Percentiles rank a stretch among this genome's conserved stretches.
Conservation (phyloP, 2,888 invertebrate species). For the Spialia ferax region DNA sequence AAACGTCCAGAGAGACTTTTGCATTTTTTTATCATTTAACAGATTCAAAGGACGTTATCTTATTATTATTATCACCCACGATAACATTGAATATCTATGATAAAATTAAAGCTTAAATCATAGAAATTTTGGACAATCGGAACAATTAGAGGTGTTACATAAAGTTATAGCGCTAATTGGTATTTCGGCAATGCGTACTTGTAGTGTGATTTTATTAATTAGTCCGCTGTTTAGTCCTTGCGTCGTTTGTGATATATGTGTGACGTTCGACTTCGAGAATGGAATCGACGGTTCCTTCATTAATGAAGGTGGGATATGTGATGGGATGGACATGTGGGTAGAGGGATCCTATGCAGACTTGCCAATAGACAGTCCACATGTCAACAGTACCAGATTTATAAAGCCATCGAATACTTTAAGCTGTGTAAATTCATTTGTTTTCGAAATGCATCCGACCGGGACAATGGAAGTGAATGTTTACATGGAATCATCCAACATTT, state of each 20-base stretch:
- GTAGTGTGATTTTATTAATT: slow-evolving; percentile 27
- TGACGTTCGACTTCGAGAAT: slow-evolving; percentile 59
- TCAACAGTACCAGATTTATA: slow-evolving; percentile 53
- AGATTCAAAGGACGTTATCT: slow-evolving; percentile 49
- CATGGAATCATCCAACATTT: slow-evolving; percentile 48
- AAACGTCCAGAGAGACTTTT: not conserved
- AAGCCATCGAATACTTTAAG: slow-evolving; percentile 46
- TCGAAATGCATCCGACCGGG: slow-evolving; percentile 56
- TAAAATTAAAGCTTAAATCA: slow-evolving; percentile 46
- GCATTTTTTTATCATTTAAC: slow-evolving; percentile 38
- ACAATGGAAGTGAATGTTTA: slow-evolving; percentile 58
- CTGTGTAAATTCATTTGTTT: slow-evolving; percentile 51
- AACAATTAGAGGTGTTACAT: slow-evolving; percentile 46
- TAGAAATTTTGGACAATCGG: slow-evolving; percentile 47
- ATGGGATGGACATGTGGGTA: slow-evolving; percentile 50
- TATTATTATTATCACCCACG: too few relatives aligned
- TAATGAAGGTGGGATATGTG: slow-evolving; percentile 50
- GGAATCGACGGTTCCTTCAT: slow-evolving; percentile 54
- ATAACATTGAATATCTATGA: slow-evolving; percentile 50
- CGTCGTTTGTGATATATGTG: slow-evolving; percentile 56
- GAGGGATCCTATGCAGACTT: slow-evolving; percentile 50
- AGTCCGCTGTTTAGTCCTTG: slow-evolving; percentile 41
- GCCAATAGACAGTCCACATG: slow-evolving; percentile 49
- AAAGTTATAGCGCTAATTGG: slow-evolving; percentile 29
- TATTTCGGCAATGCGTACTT: slow-evolving; percentile 40